Conservation (phyloP, 1,140 invertebrate genomes). For the Ceratosolen fusciceps region DNA sequence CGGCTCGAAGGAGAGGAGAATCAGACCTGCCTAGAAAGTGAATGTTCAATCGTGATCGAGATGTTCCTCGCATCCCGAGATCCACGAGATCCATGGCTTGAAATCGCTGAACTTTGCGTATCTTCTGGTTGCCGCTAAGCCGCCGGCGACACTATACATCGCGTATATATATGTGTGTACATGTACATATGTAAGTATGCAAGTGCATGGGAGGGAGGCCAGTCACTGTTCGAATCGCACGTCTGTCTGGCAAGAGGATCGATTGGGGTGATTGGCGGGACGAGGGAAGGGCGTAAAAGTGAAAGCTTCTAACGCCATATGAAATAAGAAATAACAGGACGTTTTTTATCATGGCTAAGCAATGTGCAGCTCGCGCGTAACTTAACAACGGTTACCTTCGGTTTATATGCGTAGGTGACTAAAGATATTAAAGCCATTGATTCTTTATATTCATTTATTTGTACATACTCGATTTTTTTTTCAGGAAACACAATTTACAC, state of each 20-base stretch:
- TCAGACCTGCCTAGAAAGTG: conserved; percentile 1
- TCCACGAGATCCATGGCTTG: too few relatives aligned
- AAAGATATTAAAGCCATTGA: background rate
- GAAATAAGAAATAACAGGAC: background rate
- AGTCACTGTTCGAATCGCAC: background rate
- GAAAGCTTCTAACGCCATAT: conserved; percentile 13
- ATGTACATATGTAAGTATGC: too few relatives aligned
- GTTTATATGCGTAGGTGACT: background rate
- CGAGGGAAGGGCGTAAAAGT: background rate
- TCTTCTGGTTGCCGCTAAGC: background rate
- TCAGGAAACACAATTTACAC: too few relatives aligned
- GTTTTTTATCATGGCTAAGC: background rate
- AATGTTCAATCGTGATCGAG: background rate
- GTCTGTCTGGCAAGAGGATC: too few relatives aligned
- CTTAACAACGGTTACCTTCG: background rate
- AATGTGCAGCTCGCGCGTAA: background rate
- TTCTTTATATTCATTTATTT: too few relatives aligned
- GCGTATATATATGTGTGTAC: background rate
- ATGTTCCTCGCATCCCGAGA: background rate
- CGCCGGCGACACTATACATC: background rate
- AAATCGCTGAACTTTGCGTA: background rate
- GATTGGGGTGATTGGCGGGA: too few relatives aligned
- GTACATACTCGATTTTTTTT: too few relatives aligned
- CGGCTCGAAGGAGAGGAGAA: background rate
- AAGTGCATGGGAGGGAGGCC: too few relatives aligned